Conservation (phyloP, 1,140 invertebrate genomes). For the Pantala flavescens region DNA sequence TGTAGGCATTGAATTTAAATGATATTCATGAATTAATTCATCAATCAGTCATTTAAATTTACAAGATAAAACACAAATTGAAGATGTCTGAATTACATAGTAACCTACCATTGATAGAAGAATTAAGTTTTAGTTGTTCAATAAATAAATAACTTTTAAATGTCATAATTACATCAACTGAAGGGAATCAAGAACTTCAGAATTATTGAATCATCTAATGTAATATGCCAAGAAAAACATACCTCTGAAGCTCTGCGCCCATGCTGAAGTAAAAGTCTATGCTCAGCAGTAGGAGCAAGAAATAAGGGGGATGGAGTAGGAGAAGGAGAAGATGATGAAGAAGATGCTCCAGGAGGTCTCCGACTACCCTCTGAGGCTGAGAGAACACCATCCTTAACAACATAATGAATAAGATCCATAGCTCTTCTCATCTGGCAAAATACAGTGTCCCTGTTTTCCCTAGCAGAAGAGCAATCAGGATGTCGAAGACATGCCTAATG, state of each 20-base stretch:
- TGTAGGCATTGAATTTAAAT: too few species aligned
- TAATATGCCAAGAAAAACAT: neutral
- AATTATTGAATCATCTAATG: too few species aligned
- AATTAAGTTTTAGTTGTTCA: too few species aligned
- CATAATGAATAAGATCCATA: constrained; percentile 95
- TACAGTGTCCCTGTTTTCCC: constrained; percentile 93
- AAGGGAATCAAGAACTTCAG: too few species aligned
- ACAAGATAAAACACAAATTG: too few species aligned
- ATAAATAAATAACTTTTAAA: too few species aligned
- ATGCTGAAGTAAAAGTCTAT: neutral
- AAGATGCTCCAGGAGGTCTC: neutral
- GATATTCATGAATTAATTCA: too few species aligned
- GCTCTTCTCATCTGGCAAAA: constrained; percentile 94
- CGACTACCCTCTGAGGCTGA: neutral
- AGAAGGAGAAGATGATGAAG: neutral
- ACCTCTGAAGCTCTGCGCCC: neutral
- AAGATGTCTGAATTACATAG: too few species aligned
- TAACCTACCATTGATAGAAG: too few species aligned
- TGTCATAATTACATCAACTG: too few species aligned
- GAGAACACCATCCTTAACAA: constrained; percentile 88
- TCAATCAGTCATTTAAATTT: too few species aligned
- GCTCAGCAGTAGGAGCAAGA: neutral
- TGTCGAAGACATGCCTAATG: constrained; percentile 77
- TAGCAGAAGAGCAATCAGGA: constrained; percentile 82
- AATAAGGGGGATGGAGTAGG: neutral